Conservation (phyloP, 2,797 vertebrate species). For the Pseudopleuronectes americanus region DNA sequence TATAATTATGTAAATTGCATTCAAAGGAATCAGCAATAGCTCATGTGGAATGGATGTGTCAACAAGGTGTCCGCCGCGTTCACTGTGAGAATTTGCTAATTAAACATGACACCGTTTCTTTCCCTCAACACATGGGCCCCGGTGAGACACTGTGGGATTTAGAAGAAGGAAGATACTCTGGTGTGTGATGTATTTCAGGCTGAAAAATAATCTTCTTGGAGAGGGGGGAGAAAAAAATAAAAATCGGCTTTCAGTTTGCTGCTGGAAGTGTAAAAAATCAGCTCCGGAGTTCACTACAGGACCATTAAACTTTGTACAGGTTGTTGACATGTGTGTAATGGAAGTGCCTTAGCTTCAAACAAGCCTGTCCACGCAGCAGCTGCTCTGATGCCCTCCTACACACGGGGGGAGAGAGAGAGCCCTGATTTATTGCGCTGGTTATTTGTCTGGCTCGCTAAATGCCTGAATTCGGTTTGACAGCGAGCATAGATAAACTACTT, state of each 20-base stretch:
- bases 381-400: conserved; percentile 52
- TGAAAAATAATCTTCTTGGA: conserved; percentile 66
- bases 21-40: conserved; percentile 80
- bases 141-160: conserved; percentile 55
- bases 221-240: conserved; percentile 12
- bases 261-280: conserved; percentile 55
- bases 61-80: conserved; percentile 81
- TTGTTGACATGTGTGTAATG: conserved; percentile 79
- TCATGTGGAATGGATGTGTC: conserved; percentile 84
- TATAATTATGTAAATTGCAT: conserved; percentile 83
- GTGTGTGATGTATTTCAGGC: conserved; percentile 59
- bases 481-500: conserved; percentile 70
- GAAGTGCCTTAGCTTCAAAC: conserved; percentile 75
- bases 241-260: conserved; percentile 69
- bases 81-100: conserved; percentile 80
- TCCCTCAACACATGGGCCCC: conserved; percentile 66
- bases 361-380: conserved; percentile 54
- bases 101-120: conserved; percentile 80
- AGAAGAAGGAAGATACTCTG: conserved; percentile 23
- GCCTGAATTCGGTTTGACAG: conserved; percentile 72
- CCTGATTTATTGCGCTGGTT: conserved; percentile 77
- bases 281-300: conserved; percentile 59
- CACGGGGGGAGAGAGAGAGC: not conserved
- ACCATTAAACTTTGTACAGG: conserved; percentile 73
- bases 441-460: conserved; percentile 74